A percentile compares a stretch with the other conserved stretches of the same genome.
Evolutionary conservation across 2,113 vertebrate genomes (phyloP).

Genomic region (Ictalurus punctatus): DNA sequence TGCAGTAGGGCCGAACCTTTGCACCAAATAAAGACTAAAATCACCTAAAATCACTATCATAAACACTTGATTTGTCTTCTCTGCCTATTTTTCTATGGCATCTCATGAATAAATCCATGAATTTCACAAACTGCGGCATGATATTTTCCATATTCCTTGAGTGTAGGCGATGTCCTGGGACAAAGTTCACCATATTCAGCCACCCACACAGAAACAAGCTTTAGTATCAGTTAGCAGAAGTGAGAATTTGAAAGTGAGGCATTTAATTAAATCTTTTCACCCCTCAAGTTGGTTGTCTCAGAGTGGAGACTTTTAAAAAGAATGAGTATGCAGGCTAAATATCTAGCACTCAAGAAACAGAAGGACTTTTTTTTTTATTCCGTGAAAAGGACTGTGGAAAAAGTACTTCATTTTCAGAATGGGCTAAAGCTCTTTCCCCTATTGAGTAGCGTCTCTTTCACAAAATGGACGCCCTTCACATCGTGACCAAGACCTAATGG

Average conservation of each 20-base stretch:
- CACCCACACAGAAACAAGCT: constrained; percentile 19
- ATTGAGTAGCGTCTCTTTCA: constrained; percentile 18
- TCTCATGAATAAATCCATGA: constrained; percentile 22
- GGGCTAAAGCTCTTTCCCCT: constrained; percentile 23
- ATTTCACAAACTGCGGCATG: background rate
- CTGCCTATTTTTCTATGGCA: background rate
- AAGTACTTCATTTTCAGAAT: constrained; percentile 34
- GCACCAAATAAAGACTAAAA: background rate
- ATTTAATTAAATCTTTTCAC: constrained; percentile 44
- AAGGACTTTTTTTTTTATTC: constrained; percentile 4
- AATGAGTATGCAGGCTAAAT: constrained; percentile 14
- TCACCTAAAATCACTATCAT: background rate
- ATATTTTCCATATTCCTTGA: background rate
- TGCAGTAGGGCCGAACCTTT: background rate
- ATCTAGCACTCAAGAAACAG: constrained; percentile 22
- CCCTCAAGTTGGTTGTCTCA: background rate
- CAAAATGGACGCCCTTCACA: constrained; percentile 37
- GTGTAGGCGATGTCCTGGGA: constrained; percentile 31
- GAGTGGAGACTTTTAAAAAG: constrained; percentile 25
- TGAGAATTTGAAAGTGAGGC: constrained; percentile 38
- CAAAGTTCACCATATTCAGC: constrained; percentile 28
- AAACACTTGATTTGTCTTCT: background rate
- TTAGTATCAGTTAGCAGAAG: constrained; percentile 18
- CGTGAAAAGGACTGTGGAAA: constrained; percentile 9
- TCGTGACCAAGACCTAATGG: constrained; percentile 47